phyloP scores from a whole-genome alignment of 2,797 vertebrate species.

The Gymnoscopelus microlampas region DNA sequence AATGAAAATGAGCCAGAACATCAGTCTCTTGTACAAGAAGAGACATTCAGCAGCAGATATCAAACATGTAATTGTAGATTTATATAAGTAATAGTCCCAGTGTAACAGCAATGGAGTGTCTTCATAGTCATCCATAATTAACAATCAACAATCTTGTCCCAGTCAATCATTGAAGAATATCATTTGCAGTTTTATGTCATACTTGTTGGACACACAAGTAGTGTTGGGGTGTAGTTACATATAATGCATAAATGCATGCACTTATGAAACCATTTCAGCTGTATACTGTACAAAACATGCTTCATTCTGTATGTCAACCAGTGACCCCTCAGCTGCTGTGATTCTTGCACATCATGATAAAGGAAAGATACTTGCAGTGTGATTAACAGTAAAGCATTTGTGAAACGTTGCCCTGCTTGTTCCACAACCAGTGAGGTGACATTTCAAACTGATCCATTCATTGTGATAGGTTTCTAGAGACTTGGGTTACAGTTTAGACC shows the following conservation, averaged over 20 bases:
- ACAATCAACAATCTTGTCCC: no score
- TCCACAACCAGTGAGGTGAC: neutral
- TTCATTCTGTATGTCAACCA: conserved; percentile 4
- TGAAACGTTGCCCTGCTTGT: conserved; percentile 51
- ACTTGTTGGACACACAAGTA: no score
- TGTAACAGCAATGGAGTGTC: no score
- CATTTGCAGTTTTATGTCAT: no score
- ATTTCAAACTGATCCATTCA: conserved; percentile 7
- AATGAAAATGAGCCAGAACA: no score
- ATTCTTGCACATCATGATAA: neutral
- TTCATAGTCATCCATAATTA: no score
- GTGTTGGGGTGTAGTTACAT: neutral
- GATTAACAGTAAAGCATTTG: neutral
- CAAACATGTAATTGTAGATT: no score
- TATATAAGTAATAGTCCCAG: no score
- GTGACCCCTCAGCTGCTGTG: neutral
- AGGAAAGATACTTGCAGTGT: neutral
- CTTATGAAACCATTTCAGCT: neutral
- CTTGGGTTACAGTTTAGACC: neutral
- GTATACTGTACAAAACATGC: conserved; percentile 21
- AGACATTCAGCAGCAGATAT: no score
- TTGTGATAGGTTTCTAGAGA: neutral
- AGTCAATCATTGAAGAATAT: no score
- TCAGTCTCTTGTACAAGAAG: no score
- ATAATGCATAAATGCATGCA: neutral